These are phyloP conservation scores for Dreissena polymorpha DNA, from an alignment of 1,140 invertebrate genomes.

Conservation along the genomic window DNA sequence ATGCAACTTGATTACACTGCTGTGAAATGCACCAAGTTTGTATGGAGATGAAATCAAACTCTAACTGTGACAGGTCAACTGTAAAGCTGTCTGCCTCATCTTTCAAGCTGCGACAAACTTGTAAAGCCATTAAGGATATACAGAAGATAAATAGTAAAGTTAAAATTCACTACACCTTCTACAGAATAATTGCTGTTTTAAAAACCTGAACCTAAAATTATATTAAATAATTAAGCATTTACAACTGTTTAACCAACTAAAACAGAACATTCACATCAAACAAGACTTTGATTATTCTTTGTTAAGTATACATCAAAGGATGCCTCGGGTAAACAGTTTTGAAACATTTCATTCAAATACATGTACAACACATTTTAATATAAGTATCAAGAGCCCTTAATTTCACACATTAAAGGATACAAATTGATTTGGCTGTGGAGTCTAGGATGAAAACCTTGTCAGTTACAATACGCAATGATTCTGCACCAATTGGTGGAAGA, in stretches of 20 bases:
- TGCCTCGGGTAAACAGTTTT: no score
- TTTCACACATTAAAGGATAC: slow-evolving; percentile 5
- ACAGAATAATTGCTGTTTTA: not conserved
- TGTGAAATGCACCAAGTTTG: slow-evolving; percentile 56
- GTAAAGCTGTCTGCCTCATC: not conserved
- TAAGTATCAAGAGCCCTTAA: not conserved
- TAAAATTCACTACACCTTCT: not conserved
- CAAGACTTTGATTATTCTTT: no score
- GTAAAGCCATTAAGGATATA: not conserved
- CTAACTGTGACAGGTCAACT: slow-evolving; percentile 10
- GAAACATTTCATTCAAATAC: no score
- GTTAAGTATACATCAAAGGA: no score
- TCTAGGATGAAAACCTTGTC: not conserved
- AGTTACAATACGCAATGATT: not conserved
- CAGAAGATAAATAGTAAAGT: not conserved
- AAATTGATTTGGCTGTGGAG: not conserved
- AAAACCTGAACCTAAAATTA: not conserved
- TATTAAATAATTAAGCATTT: not conserved
- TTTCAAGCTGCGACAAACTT: slow-evolving; percentile 4
- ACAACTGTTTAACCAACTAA: no score
- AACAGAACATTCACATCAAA: no score
- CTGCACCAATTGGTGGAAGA: not conserved
- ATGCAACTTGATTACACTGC: slow-evolving; percentile 53
- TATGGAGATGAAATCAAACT: slow-evolving; percentile 7
- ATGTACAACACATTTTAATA: no score